A percentile compares a stretch with the other conserved stretches of the same genome.
phyloP scores from a whole-genome alignment of 2,113 vertebrate genomes.

The Xyliphius kryptos region DNA sequence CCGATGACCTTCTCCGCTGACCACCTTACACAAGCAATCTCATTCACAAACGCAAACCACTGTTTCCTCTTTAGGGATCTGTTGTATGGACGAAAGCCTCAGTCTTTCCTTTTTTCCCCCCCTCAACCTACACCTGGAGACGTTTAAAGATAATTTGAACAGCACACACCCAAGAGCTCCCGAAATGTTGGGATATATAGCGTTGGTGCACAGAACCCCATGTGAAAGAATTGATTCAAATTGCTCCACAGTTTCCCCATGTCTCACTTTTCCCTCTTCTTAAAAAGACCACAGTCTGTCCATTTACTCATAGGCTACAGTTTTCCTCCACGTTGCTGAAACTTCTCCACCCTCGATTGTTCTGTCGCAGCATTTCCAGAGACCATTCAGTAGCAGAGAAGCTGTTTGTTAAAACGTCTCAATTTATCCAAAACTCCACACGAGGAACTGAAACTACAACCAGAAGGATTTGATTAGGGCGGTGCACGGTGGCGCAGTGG shows the following conservation, averaged over 20 bases:
- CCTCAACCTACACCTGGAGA: conserved; percentile 38
- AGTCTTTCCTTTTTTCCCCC: neutral
- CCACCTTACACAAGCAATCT: conserved; percentile 27
- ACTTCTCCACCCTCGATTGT: conserved; percentile 47
- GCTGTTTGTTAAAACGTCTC: conserved; percentile 26
- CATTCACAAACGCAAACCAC: conserved; percentile 25
- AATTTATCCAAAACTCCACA: conserved; percentile 4
- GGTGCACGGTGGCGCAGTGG: too few species aligned
- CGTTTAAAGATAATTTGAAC: conserved; percentile 40
- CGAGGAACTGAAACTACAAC: too few species aligned
- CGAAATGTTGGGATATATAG: conserved; percentile 25
- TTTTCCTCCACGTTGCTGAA: conserved; percentile 44
- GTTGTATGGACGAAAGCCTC: conserved; percentile 11
- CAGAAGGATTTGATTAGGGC: too few species aligned
- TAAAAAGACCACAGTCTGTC: conserved; percentile 47
- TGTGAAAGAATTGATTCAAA: conserved; percentile 58
- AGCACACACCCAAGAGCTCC: conserved; percentile 36
- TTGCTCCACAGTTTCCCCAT: conserved; percentile 40
- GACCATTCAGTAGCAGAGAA: too few species aligned
- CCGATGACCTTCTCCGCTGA: too few species aligned
- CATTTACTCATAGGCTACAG: conserved; percentile 36
- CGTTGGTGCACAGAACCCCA: conserved; percentile 45
- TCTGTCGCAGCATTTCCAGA: conserved; percentile 50
- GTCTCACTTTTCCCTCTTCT: conserved; percentile 42
- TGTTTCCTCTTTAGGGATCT: conserved; percentile 23